Conservation (phyloP, 2,113 vertebrate species). For the Corapipo altera region DNA sequence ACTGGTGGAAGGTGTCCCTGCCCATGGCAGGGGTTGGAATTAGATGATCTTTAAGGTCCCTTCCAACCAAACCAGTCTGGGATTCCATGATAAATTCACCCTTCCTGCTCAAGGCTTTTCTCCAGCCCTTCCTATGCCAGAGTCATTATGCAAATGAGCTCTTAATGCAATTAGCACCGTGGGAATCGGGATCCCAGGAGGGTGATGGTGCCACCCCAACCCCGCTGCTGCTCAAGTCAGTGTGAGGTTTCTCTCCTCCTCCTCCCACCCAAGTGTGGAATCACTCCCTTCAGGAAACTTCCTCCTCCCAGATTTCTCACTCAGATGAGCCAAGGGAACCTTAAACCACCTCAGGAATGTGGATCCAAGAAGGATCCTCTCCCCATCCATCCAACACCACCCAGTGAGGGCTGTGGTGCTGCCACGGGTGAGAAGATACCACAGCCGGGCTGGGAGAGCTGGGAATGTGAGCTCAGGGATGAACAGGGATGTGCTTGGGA, state of each 20-base stretch:
- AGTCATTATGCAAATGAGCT: neutral
- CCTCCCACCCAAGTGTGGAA: neutral
- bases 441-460: neutral
- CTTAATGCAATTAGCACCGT: neutral
- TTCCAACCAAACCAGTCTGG: neutral
- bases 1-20: neutral
- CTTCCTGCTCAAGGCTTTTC: neutral
- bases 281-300: neutral
- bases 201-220: neutral
- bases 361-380: neutral
- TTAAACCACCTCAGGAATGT: neutral
- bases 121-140: neutral
- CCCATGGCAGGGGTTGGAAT: neutral
- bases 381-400: neutral
- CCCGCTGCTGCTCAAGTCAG: constrained; percentile 62
- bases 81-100: neutral
- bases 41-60: neutral
- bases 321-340: neutral
- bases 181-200: neutral
- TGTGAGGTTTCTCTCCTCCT: neutral
- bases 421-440: neutral
- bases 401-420: neutral
- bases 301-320: neutral
- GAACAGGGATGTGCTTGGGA: neutral
- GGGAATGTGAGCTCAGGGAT: neutral